Base-by-base conservation (phyloP, 2,888 invertebrate genomes). In the Cosmia pyralina region DNA sequence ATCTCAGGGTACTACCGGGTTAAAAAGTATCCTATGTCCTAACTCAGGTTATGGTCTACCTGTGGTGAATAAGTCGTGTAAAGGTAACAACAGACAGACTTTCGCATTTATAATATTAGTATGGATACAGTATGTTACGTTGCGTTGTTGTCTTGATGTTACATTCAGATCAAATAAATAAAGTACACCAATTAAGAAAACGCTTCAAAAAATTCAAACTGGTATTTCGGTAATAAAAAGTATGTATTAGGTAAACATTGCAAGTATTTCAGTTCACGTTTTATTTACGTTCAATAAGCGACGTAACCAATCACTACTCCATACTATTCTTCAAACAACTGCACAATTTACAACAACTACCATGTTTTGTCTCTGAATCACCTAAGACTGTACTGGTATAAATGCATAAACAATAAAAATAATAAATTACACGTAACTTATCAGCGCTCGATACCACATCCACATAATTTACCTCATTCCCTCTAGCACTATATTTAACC, bases 401-500 rank as follows among this genome's bases (percentile, higher is more conserved):
- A 48, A n/a, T 10, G 2, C 48, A 7, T 1, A 17, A 28, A 28
- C 3, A 28, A 28, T 28, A 28, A 28, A n/a, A 48, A 50, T 19
- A 38, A 28, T 19, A 52, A 22, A n/a, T 1, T 4, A 63, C 38
- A 34, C 28, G 46, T 72, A 38, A 53, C 17, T 44, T 55, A 64
- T 55, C 44, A 13, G 52, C 44, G 48, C 19, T 0, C n/a, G 44
- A 76, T 81, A 75, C 79, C 85, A 68, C 73, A 82, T 86, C 84
- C 72, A 78, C 68, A 65, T 19, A 46, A 59, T 70, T 77, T 72
- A 68, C 63, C 62, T 59, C 52, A 64, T 77, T 76, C 68, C 58
- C 69, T 66, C 64, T 53, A 48, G 38, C 10, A 57, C 73, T 79
- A 85, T 80, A 86, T 82, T 81, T 82, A 79, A 84, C 84, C 34